A percentile compares a stretch with the other conserved stretches of the same genome.
Conservation (phyloP, 2,888 invertebrate genomes). For the Pterostichus niger region DNA sequence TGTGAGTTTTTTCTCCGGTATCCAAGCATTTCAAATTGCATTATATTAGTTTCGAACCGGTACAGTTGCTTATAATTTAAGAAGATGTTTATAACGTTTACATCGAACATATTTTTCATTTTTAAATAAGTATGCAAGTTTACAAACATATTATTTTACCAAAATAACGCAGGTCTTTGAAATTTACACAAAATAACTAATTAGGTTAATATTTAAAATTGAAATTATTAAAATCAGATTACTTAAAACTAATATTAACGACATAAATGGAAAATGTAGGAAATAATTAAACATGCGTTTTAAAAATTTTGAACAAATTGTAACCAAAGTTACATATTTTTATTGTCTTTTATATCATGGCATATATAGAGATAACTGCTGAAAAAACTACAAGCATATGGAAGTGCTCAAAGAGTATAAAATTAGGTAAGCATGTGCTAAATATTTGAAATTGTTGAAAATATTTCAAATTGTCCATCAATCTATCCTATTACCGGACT, state of each 20-base stretch:
- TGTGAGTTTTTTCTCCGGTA: conserved; percentile 55
- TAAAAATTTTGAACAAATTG: neutral
- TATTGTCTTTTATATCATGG: conserved; percentile 1
- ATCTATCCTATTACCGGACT: neutral
- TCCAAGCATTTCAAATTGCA: conserved; percentile 52
- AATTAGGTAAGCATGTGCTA: neutral
- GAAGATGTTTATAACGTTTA: conserved; percentile 1
- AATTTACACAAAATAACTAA: neutral
- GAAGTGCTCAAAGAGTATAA: neutral
- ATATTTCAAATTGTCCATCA: neutral
- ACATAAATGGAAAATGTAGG: neutral
- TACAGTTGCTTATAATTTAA: conserved; percentile 32
- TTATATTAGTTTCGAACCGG: conserved; percentile 36
- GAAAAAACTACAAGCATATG: conserved; percentile 1
- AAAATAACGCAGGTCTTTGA: no score
- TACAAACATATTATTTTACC: neutral
- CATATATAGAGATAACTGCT: neutral
- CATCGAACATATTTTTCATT: conserved; percentile 6
- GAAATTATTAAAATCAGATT: neutral
- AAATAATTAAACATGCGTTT: neutral
- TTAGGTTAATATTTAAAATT: neutral
- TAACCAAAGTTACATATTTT: conserved; percentile 20
- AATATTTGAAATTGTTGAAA: neutral
- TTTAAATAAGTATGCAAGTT: conserved; percentile 10
- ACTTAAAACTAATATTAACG: neutral